A percentile compares a stretch with the other conserved stretches of the same genome.
phyloP scores from a whole-genome alignment of 2,888 invertebrate species.

The Drymonia ruficornis region DNA sequence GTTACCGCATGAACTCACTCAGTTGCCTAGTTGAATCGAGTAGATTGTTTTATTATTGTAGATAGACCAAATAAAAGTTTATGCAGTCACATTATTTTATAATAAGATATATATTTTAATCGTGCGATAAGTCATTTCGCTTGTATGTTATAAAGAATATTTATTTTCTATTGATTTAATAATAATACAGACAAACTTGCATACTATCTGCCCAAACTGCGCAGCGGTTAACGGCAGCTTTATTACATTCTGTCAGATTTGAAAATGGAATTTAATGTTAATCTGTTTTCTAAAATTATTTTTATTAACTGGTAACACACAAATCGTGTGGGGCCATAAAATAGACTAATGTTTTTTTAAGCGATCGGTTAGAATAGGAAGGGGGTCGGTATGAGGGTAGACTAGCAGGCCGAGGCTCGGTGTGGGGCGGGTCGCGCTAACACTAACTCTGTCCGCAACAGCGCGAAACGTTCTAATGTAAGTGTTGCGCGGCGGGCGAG shows the following conservation, averaged over 20 bases:
- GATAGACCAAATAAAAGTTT: background rate
- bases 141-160: no score
- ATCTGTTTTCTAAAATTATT: background rate
- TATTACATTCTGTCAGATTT: background rate
- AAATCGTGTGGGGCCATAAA: background rate
- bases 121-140: no score
- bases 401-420: conserved; percentile 13
- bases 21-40: background rate
- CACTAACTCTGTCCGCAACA: conserved; percentile 59
- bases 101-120: background rate
- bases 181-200: no score
- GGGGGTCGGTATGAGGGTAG: conserved; percentile 1
- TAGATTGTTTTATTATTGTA: conserved; percentile 1
- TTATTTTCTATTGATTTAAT: no score
- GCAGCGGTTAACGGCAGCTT: no score
- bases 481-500: conserved; percentile 31
- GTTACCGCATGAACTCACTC: conserved; percentile 5
- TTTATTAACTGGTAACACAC: background rate
- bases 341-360: background rate
- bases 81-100: background rate
- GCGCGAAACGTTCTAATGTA: conserved; percentile 79
- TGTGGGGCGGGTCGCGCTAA: conserved; percentile 40
- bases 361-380: background rate
- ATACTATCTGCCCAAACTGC: no score
- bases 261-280: background rate